Base-by-base conservation (phyloP, 30 jellyfish, hydroid and myxozoan species). In the Hydractinia echinata region DNA sequence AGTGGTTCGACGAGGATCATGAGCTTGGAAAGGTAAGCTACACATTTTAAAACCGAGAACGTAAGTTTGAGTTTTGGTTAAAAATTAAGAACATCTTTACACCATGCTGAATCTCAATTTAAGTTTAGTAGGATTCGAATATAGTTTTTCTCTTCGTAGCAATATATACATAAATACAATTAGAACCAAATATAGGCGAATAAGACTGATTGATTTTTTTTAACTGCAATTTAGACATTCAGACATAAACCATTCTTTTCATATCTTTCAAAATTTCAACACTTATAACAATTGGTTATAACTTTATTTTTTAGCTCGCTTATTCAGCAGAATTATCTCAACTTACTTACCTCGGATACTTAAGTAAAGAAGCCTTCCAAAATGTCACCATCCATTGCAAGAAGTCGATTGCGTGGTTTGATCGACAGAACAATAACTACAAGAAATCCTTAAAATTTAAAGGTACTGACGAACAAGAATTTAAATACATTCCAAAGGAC, bases 361-460 rank as follows among this genome's bases (percentile, higher is more conserved):
- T 92, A 87, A 92, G 96, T 86, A 79, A 80, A 74, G 94, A 86
- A 80, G 98, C 98, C 69, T 82, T 67, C 88, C 98, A 92, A 66
- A 81, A 84, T 8, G 93, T 86, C 76, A 92, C 98, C 18, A 76
- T 86, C 67, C 96, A 86, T 68, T 92, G 98, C 89, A 44, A 18
- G 81, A 73, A 82, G 64, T 82, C 98, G 8, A 67, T 83, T 53
- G 98, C 95, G 8, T 92, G 98, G 98, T 85, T 56, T 77, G 96
- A 92, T 82, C 81, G 67, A 18, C 80, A 74, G 51, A 76, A 68
- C 78, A 82, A 55, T 72, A 86, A 92, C 92, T 87, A 92, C 92
- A 84, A 92, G 73, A 83, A 82, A 79, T 83, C 95, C 50, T 20
- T 92, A 86, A 84, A 83, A 73, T 92, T 92, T 87, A 77, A 60